Base-by-base conservation (phyloP, 2,888 invertebrate genomes). In the Halocaridina rubra region DNA sequence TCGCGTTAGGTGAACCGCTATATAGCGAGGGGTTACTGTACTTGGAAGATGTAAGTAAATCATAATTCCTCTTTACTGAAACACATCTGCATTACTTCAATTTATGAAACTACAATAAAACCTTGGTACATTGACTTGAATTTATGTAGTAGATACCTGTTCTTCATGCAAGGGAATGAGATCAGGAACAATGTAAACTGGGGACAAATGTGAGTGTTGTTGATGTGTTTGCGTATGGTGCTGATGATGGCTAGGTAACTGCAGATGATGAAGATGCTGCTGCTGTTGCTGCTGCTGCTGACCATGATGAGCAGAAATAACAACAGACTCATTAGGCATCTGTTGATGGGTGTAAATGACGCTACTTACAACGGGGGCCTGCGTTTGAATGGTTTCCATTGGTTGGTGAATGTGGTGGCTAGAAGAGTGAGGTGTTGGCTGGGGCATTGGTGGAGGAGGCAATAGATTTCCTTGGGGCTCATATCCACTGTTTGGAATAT, bases 401-500 rank as follows among this genome's bases (percentile, higher is more conserved):
- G 59, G n/a, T 19, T 64, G 69, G 32, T 79, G 79, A n/a, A 69
- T 16, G 29, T 64, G 33, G 22, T 74, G 79, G 19, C 8, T 46
- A 33, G 39, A 29, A 19, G 67, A 39, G 7, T 79, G 79, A 16
- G 67, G 46, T 7, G 69, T 79, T 39, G 67, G 22, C n/a, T 33
- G 16, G 46, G 39, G 39, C n/a, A n/a, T n/a, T 8, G 29, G 27
- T 2, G 67, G 8, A 8, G 67, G 67, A 39, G 67, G 79, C 1
- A 79, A 24, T 19, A 79, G 19, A 1, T 64, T 79, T 4, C 79
- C 79, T 67, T 79, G 79, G 24, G 79, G 79, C 27, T 79, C 79
- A 27, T 79, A 79, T 4, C 79, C 79, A n/a, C 79, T 79, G 64
- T 1, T 46, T n/a, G 79, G 79, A 13, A 79, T 67, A 27, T 79